Conservation (phyloP, 1,140 invertebrate genomes). For the Hyposmocoma kahamanoa region DNA sequence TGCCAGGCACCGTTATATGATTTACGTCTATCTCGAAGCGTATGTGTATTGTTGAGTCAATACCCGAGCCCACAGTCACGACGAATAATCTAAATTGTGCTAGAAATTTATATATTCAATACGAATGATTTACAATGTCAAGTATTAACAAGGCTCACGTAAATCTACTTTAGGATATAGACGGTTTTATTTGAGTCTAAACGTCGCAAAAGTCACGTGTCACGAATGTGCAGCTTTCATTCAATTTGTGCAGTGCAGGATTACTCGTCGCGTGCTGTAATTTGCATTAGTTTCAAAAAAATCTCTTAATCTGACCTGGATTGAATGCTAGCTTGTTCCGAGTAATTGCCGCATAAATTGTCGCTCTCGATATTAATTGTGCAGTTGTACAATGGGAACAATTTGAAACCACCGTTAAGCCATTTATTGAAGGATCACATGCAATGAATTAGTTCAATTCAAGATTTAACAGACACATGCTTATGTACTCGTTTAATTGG, state of each 20-base stretch:
- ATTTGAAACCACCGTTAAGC: background rate
- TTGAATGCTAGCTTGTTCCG: constrained; percentile 56
- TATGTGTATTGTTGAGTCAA: constrained; percentile 3
- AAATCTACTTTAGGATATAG: no score
- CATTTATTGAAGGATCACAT: no score
- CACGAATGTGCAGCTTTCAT: constrained; percentile 39
- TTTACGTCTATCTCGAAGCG: constrained; percentile 17
- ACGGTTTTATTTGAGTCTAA: no score
- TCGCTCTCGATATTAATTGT: constrained; percentile 56
- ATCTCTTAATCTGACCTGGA: constrained; percentile 67
- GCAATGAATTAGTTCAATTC: no score
- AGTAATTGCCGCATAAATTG: constrained; percentile 68
- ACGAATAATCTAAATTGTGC: no score
- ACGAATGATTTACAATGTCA: no score
- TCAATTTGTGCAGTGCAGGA: constrained; percentile 42
- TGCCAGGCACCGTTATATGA: constrained; percentile 30
- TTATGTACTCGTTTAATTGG: no score
- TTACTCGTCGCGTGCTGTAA: constrained; percentile 46
- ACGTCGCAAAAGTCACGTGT: no score
- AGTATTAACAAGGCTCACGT: no score
- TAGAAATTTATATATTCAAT: no score
- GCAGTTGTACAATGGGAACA: constrained; percentile 6
- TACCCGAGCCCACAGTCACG: no score
- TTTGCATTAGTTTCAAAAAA: constrained; percentile 67
- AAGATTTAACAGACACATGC: no score